Base-by-base conservation (phyloP, 2,888 invertebrate species). In the Drosophila algonquin region DNA sequence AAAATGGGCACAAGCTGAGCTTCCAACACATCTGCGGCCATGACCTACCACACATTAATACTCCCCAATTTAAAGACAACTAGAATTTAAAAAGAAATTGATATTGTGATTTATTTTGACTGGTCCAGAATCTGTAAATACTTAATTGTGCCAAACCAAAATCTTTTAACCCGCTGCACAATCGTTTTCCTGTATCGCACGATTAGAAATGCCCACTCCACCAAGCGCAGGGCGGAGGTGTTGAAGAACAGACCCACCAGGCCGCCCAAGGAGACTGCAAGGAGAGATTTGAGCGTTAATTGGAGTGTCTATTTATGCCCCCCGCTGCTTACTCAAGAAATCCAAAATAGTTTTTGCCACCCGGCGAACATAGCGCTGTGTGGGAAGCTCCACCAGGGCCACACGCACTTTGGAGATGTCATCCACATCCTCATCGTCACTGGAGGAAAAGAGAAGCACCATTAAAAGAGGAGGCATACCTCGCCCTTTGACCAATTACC, bases 291-390 rank as follows among this genome's bases (percentile, higher is more conserved):
- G 7, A 40, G 14, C 40, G 40, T 40, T n/a, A 6, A 40, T 40
- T 40, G 18, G 32, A 14, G 7, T n/a, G 1, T 10, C 2, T 12
- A 7, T 1, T 0, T n/a, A 3, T 8, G 1, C 1, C 14, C 1
- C 4, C 4, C 27, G 1, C 1, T n/a, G 51, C 91, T 92, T 90
- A 95, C 95, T 95, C 16, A 95, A 93, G 74, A 96, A 91, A 91
- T 96, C 96, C 77, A 96, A 89, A 72, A 93, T 92, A 14, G 94
- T 95, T 77, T 94, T 93, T 0, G 95, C 93, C 12, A 95, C 93
- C 60, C 94, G 94, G 68, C 96, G 93, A 71, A 94, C 93, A 84
- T 94, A 95, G 21, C 95, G 93, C 71, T 90, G 85, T 0, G 90
- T 90, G 40, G 92, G 92, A 56, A 92, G 60, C 51, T 91, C 90